Base-by-base conservation (phyloP, 1,140 invertebrate species). In the Psilanteris sp. region DNA sequence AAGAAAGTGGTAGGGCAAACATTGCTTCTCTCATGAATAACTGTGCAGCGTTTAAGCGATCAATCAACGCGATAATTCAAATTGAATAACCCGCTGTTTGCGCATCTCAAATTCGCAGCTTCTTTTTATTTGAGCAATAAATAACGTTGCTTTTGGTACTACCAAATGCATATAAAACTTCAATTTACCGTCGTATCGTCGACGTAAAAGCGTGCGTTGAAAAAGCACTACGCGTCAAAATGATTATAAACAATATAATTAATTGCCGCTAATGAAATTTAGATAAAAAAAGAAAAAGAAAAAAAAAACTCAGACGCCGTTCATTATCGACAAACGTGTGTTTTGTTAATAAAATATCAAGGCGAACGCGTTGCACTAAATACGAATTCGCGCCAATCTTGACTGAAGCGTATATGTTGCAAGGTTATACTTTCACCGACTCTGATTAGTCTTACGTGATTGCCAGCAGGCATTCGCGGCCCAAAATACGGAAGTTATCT, bases 361-460 rank as follows among this genome's bases (percentile, higher is more conserved):
- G 75, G 55, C 55, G 10, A 72, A 55, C 68, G 20, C 48, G 75
- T 59, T 62, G 50, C 46, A 43, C 74, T 43, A 57, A 50, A 73
- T 59, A 68, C 67, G 37, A 78, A 59, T 70, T 70, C 37, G 34
- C 50, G 41, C 41, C 68, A 78, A 57, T 70, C 59, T 15, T 39
- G 27, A 32, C 62, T 59, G 68, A 66, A 78, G 66, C 43, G 55
- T 54, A 68, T 62, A 48, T 70, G 59, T 80, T 76, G 67, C 70
- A 75, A 79, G 73, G 61, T 77, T 79, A 77, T 70, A 80, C 70
- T 79, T 79, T 80, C 76, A 75, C 76, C 64, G 36, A 26, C 32
- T 77, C 27, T 29, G 54, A 77, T 68, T 67, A 70, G 48, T 61
- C 59, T 72, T 77, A 71, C 52, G 61, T 48, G 73, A 73, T 67